Evolutionary conservation across 2,113 vertebrate genomes (phyloP).

Genomic region (Anolis carolinensis): DNA sequence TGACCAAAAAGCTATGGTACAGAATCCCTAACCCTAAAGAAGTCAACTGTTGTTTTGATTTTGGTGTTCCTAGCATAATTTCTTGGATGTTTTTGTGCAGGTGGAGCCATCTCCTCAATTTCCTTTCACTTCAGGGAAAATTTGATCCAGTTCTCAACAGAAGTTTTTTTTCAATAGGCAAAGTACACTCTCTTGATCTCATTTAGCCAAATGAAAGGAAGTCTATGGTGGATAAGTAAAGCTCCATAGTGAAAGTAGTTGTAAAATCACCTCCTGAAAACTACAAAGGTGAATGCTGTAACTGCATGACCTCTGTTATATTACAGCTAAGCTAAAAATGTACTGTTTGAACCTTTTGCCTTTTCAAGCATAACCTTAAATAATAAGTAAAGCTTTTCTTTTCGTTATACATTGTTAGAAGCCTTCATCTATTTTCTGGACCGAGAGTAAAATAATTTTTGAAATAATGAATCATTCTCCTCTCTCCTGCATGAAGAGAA

Average conservation of each 20-base stretch:
- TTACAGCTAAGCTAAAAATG: slow-evolving; percentile 73
- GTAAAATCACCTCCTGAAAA: slow-evolving; percentile 53
- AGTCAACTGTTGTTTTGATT: background rate
- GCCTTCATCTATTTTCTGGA: slow-evolving; percentile 70
- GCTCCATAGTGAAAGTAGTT: slow-evolving; percentile 40
- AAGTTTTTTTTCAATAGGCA: slow-evolving; percentile 20
- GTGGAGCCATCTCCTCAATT: background rate
- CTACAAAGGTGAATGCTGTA: slow-evolving; percentile 54
- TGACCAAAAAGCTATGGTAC: too few species aligned
- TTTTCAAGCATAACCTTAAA: slow-evolving; percentile 72
- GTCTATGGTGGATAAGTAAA: slow-evolving; percentile 34
- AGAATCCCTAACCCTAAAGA: background rate
- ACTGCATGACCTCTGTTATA: slow-evolving; percentile 60
- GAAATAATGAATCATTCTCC: slow-evolving; percentile 76
- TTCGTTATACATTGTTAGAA: slow-evolving; percentile 66
- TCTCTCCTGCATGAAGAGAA: slow-evolving; percentile 71
- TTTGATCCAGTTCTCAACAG: background rate
- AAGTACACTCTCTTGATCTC: slow-evolving; percentile 32
- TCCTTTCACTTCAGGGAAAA: background rate
- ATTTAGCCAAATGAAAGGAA: slow-evolving; percentile 54
- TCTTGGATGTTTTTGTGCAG: background rate
- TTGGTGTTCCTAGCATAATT: background rate
- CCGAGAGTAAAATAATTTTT: slow-evolving; percentile 72
- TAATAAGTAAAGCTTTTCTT: slow-evolving; percentile 66
- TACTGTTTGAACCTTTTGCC: slow-evolving; percentile 69